Evolutionary conservation across 2,888 invertebrate genomes (phyloP).

Genomic region (Nomada fucata): DNA sequence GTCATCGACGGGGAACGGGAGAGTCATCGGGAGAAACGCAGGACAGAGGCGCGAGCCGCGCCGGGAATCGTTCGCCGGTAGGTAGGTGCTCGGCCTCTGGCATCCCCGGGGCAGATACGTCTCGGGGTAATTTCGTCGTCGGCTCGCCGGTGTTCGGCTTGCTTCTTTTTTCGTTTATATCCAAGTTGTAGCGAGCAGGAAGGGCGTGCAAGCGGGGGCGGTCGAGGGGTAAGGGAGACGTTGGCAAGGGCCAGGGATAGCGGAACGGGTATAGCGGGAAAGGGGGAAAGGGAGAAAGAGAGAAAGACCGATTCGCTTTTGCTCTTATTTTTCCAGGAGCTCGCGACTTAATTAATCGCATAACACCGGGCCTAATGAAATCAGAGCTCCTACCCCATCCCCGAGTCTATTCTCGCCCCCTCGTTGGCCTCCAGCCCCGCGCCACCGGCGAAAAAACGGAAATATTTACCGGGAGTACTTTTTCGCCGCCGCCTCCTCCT

Average conservation of each 20-base stretch:
- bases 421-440: slow-evolving; percentile 55
- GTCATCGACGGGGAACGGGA: slow-evolving; percentile 47
- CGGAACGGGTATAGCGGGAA: slow-evolving; percentile 39
- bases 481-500: slow-evolving; percentile 63
- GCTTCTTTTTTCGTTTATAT: slow-evolving; percentile 45
- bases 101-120: slow-evolving; percentile 66
- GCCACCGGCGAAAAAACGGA: slow-evolving; percentile 76
- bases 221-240: slow-evolving; percentile 2
- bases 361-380: slow-evolving; percentile 84
- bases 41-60: background rate
- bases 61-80: background rate
- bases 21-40: slow-evolving; percentile 36
- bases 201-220: background rate
- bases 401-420: slow-evolving; percentile 66
- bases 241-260: slow-evolving; percentile 41
- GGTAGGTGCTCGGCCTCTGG: background rate
- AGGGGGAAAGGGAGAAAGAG: slow-evolving; percentile 52
- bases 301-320: slow-evolving; percentile 69
- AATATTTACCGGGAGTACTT: slow-evolving; percentile 82
- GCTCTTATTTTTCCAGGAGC: slow-evolving; percentile 81
- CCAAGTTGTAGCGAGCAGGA: slow-evolving; percentile 16
- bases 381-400: slow-evolving; percentile 81
- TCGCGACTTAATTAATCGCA: slow-evolving; percentile 84
- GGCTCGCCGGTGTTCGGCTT: slow-evolving; percentile 40
- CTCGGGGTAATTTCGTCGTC: slow-evolving; percentile 79